A percentile compares a stretch with the other conserved stretches of the same genome.
Evolutionary conservation across 2,797 vertebrate genomes (phyloP).

Genomic region (Scleropages formosus): DNA sequence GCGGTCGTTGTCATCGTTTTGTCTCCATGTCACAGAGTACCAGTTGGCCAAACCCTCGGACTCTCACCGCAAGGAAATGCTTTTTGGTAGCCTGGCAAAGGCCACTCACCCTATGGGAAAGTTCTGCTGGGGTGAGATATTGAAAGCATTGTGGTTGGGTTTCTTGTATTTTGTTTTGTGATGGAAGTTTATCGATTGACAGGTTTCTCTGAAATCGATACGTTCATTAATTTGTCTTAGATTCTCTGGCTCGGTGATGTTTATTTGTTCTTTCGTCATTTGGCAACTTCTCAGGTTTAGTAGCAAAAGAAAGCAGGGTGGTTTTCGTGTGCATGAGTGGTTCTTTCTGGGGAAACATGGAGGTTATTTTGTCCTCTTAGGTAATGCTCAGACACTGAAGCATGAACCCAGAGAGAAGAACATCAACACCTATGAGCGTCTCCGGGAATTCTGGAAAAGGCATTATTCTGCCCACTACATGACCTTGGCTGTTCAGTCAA

Average conservation of each 20-base stretch:
- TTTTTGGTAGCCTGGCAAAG: conserved; percentile 90
- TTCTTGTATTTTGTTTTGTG: too few species aligned
- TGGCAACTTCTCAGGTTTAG: too few species aligned
- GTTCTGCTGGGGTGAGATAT: conserved; percentile 88
- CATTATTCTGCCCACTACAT: conserved; percentile 94
- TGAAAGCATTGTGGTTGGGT: too few species aligned
- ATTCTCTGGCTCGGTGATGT: too few species aligned
- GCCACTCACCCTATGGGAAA: conserved; percentile 91
- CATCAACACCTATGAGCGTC: conserved; percentile 82
- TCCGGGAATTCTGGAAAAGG: conserved; percentile 84
- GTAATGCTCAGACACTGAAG: conserved; percentile 91
- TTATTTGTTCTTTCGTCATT: neutral
- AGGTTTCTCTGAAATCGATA: too few species aligned
- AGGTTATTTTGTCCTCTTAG: conserved; percentile 54
- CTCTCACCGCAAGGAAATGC: conserved; percentile 89
- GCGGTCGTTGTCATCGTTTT: conserved; percentile 28
- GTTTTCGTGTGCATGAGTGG: too few species aligned
- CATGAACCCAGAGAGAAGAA: conserved; percentile 80
- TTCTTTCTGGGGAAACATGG: too few species aligned
- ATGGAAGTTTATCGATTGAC: neutral
- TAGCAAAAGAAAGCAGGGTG: too few species aligned
- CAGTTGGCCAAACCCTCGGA: conserved; percentile 87
- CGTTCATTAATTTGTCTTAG: too few species aligned
- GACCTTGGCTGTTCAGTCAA: conserved; percentile 90
- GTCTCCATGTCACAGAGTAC: conserved; percentile 74